Base-by-base conservation (phyloP, 2,888 invertebrate genomes). In the Cecidostiba fungosa region DNA sequence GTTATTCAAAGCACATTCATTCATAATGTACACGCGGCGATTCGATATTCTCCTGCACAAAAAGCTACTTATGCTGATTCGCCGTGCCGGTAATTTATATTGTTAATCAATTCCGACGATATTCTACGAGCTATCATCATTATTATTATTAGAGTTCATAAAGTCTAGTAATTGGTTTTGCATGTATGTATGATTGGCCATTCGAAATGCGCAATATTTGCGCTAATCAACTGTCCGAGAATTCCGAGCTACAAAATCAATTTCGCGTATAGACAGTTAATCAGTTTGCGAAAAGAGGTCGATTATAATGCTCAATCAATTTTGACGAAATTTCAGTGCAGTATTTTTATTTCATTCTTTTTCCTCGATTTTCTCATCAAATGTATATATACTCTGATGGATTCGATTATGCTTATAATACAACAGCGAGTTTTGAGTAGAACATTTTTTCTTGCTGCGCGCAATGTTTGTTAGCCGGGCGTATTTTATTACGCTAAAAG, bases 401-500 rank as follows among this genome's bases (percentile, higher is more conserved):
- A 8, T 8, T 39, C 39, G 43, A 10, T 12, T 43, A 43, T 43
- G 43, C 43, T 43, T 43, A 3, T 32, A 32, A 12, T 43, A 43
- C 12, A 10, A 10, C 12, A 2, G 12, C 69, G 70, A 32, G 23
- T 23, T 26, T 66, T 66, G 12, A 43, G 1, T 32, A 59, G 6
- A n/a, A n/a, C 23, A 16, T 8, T 59, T 59, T 59, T 59, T 23
- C 54, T n/a, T 50, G 19, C 36, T 1, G 36, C 3, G 23, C 19
- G 54, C 23, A 23, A 77, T 62, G 59, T 77, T 39, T 62, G 50
- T 54, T 54, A n/a, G 66, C 23, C 8, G 66, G 10, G 39, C 69
- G 39, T 77, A 77, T 77, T 62, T 77, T 77, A 77, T 77, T 77
- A 77, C 77, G 62, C 23, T n/a, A 62, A 39, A 62, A 59, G 54